A percentile compares a stretch with the other conserved stretches of the same genome.
Evolutionary conservation across 53 echinoderm and acorn worm species (phyloP).

Genomic region (Holothuria leucospilota): DNA sequence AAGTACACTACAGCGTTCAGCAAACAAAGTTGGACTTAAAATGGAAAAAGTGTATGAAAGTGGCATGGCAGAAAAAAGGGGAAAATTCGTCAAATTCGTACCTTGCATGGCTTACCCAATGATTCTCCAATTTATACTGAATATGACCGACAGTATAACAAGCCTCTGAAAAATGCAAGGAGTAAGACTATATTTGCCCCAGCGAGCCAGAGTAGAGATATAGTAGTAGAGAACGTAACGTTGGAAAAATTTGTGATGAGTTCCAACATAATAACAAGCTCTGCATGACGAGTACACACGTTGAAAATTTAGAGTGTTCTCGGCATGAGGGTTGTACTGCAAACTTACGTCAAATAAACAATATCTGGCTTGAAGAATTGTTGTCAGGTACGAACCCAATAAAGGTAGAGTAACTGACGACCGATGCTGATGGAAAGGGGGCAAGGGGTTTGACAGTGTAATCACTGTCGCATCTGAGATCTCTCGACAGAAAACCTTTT

Average conservation of each 20-base stretch:
- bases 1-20: not conserved
- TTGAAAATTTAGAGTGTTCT: not conserved
- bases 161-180: conserved; percentile 9
- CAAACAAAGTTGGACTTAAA: not conserved
- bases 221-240: conserved; percentile 43
- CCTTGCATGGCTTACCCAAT: not conserved
- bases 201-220: conserved; percentile 53
- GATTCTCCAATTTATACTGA: conserved; percentile 39
- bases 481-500: not conserved
- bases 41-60: conserved; percentile 7
- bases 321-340: conserved; percentile 24
- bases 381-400: conserved; percentile 4
- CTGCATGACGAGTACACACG: not conserved
- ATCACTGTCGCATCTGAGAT: conserved; percentile 1
- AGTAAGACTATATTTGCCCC: conserved; percentile 47
- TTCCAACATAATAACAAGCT: conserved; percentile 55
- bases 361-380: not conserved
- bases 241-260: conserved; percentile 7
- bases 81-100: conserved; percentile 18
- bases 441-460: conserved; percentile 15
- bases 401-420: conserved; percentile 5
- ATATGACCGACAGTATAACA: conserved; percentile 54
- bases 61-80: conserved; percentile 24
- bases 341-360: not conserved
- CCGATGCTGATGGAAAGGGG: not conserved